Conservation (phyloP, 2,797 vertebrate species). For the Sandelia bainsii region DNA sequence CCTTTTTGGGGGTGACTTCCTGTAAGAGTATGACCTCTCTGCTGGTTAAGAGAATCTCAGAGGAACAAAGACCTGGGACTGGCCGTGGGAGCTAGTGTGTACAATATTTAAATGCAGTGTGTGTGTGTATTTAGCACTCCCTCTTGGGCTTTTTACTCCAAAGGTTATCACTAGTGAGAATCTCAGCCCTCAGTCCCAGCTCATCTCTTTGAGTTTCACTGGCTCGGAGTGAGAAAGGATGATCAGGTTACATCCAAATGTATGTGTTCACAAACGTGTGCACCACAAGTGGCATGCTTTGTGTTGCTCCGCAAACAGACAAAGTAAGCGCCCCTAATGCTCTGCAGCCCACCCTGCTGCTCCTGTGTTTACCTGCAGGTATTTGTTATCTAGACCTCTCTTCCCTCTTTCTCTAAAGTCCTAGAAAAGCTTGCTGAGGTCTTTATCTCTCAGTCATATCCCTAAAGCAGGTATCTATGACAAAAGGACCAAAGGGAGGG, state of each 20-base stretch:
- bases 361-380: slow-evolving; percentile 79
- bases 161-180: slow-evolving; percentile 86
- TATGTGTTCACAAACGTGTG: slow-evolving; percentile 60
- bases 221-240: slow-evolving; percentile 65
- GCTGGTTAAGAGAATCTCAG: slow-evolving; percentile 51
- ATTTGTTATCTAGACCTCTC: slow-evolving; percentile 79
- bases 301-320: slow-evolving; percentile 78
- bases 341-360: slow-evolving; percentile 64
- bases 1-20: slow-evolving; percentile 76
- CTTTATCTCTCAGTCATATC: slow-evolving; percentile 85
- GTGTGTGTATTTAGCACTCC: slow-evolving; percentile 48
- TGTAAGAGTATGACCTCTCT: slow-evolving; percentile 79
- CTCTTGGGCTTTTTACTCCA: slow-evolving; percentile 81
- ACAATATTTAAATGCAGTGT: slow-evolving; percentile 25
- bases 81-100: slow-evolving; percentile 71
- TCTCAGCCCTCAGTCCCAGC: slow-evolving; percentile 84
- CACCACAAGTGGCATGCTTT: slow-evolving; percentile 68
- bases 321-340: slow-evolving; percentile 72
- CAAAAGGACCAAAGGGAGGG: slow-evolving; percentile 86
- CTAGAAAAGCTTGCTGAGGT: slow-evolving; percentile 67
- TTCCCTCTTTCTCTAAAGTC: slow-evolving; percentile 67
- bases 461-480: slow-evolving; percentile 93
- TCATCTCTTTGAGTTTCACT: slow-evolving; percentile 83
- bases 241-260: slow-evolving; percentile 86
- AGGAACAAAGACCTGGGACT: slow-evolving; percentile 78